Evolutionary conservation across 2,888 invertebrate species (phyloP).

Genomic region (Diarsia mendica): DNA sequence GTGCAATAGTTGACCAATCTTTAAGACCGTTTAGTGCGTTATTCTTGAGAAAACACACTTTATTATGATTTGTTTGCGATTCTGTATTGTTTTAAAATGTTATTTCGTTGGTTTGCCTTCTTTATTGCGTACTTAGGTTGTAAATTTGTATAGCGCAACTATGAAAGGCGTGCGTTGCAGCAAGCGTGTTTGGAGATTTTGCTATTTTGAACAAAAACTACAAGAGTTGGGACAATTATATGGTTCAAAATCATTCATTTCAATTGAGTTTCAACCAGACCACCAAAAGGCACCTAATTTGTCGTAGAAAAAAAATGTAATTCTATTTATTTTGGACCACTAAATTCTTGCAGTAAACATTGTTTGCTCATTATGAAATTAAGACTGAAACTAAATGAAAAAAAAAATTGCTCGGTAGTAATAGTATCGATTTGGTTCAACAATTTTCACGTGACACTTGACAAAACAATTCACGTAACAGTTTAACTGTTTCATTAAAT

Average conservation of each 20-base stretch:
- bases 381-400: background rate
- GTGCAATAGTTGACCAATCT: conserved; percentile 41
- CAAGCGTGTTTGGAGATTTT: background rate
- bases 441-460: conserved; percentile 32
- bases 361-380: background rate
- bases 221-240: background rate
- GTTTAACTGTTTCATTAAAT: conserved; percentile 16
- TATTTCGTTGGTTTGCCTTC: conserved; percentile 9
- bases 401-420: background rate
- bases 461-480: conserved; percentile 36
- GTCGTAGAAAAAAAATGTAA: background rate
- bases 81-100: conserved; percentile 37
- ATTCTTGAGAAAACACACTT: conserved; percentile 34
- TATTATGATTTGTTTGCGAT: conserved; percentile 41
- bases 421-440: conserved; percentile 36
- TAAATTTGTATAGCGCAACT: background rate
- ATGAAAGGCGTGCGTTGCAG: background rate
- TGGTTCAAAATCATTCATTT: background rate
- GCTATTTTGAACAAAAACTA: background rate
- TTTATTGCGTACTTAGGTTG: conserved; percentile 8
- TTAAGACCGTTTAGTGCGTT: conserved; percentile 18
- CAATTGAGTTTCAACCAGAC: background rate
- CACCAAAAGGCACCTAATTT: background rate
- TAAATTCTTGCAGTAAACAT: background rate
- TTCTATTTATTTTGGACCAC: background rate